Percentiles rank a stretch among this genome's conserved stretches.
These are phyloP conservation scores for Seira musarum DNA, from an alignment of 2,888 invertebrate genomes.

Conservation along the genomic window DNA sequence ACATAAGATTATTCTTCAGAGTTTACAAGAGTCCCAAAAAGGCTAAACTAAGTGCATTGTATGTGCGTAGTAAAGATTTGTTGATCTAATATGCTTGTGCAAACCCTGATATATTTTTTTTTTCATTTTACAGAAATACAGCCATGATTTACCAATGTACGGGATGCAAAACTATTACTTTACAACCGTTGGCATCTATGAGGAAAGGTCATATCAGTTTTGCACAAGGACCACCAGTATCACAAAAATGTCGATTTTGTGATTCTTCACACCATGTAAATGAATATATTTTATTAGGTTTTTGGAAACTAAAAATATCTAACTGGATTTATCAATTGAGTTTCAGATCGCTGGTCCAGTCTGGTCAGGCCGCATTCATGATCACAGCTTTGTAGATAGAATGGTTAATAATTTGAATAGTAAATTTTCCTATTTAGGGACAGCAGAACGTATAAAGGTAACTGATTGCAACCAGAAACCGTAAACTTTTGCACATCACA, in stretches of 20 bases:
- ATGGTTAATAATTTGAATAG: slow-evolving; percentile 74
- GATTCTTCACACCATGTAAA: slow-evolving; percentile 81
- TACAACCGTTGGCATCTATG: slow-evolving; percentile 83
- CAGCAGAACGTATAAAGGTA: slow-evolving; percentile 80
- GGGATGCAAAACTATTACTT: slow-evolving; percentile 86
- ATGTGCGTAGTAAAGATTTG: slow-evolving; percentile 64
- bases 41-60: slow-evolving; percentile 91
- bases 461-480: neutral
- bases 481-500: too few species aligned
- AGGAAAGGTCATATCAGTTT: slow-evolving; percentile 77
- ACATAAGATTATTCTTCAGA: slow-evolving; percentile 93
- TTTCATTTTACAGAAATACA: slow-evolving; percentile 86
- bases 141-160: slow-evolving; percentile 91
- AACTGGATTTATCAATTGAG: too few species aligned
- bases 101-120: slow-evolving; percentile 11
- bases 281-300: too few species aligned
- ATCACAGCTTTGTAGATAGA: slow-evolving; percentile 81
- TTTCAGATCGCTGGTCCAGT: slow-evolving; percentile 92
- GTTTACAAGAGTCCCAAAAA: slow-evolving; percentile 84
- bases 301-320: too few species aligned
- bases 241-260: slow-evolving; percentile 82
- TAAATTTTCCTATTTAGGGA: slow-evolving; percentile 76
- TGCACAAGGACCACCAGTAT: slow-evolving; percentile 81
- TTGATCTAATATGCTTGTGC: slow-evolving; percentile 15
- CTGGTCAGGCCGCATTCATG: slow-evolving; percentile 92